Evolutionary conservation across 2,113 vertebrate genomes (phyloP).

Genomic region (Pardalotus punctatus): DNA sequence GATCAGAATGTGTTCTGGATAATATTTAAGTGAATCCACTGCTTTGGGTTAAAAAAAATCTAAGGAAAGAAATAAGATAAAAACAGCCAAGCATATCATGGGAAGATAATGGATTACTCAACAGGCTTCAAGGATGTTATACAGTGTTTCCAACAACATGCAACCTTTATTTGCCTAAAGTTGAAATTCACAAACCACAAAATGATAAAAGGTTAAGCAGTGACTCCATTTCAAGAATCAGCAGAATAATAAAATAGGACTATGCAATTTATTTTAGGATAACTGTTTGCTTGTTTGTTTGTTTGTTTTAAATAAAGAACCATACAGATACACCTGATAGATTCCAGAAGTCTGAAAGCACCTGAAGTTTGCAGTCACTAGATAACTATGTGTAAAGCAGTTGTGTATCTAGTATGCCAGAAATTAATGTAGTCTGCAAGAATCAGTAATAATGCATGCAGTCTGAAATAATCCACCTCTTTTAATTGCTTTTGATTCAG

Average conservation of each 20-base stretch:
- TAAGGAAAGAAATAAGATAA: not conserved
- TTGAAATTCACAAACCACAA: not conserved
- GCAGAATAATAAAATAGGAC: not conserved
- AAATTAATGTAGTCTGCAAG: not conserved
- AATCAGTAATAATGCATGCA: not conserved
- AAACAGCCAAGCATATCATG: not conserved
- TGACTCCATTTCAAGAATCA: not conserved
- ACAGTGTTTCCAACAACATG: not conserved
- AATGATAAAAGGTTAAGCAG: not conserved
- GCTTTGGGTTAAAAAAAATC: not conserved
- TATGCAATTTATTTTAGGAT: not conserved
- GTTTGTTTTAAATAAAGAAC: not conserved
- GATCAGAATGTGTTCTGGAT: not conserved
- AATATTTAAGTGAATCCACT: not conserved
- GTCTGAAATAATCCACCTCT: not conserved
- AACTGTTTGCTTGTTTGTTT: not conserved
- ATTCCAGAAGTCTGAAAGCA: not conserved
- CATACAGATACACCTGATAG: not conserved
- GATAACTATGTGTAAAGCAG: not conserved
- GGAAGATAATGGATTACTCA: not conserved
- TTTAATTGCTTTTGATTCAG: not conserved
- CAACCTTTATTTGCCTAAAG: not conserved
- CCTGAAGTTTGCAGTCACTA: not conserved
- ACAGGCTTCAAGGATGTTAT: not conserved
- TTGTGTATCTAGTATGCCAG: not conserved